These are phyloP conservation scores for Dasypolia templi DNA, from an alignment of 2,888 invertebrate genomes.

Conservation along the genomic window DNA sequence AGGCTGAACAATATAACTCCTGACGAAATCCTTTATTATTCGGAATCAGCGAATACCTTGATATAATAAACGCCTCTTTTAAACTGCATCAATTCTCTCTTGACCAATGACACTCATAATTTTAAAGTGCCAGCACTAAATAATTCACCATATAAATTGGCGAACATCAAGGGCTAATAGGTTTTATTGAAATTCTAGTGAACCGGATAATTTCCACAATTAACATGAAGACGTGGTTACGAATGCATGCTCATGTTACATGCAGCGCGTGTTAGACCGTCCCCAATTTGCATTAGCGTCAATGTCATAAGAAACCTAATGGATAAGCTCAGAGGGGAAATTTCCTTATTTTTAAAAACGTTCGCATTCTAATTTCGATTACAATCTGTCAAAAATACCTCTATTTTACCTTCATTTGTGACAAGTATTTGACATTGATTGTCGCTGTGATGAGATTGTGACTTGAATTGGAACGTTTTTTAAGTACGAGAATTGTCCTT, in stretches of 20 bases:
- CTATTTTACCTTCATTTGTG: no score
- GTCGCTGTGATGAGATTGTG: no score
- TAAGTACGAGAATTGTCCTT: no score
- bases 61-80: not conserved
- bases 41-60: no score
- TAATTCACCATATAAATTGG: constrained; percentile 22
- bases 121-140: constrained; percentile 6
- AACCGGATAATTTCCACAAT: constrained; percentile 81
- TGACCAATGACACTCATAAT: not conserved
- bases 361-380: no score
- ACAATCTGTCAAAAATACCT: no score
- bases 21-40: not conserved
- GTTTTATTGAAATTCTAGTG: constrained; percentile 76
- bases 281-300: constrained; percentile 71
- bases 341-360: not conserved
- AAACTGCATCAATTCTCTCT: not conserved
- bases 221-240: constrained; percentile 80
- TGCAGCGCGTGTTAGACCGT: constrained; percentile 72
- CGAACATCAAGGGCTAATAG: not conserved
- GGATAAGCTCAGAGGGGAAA: constrained; percentile 46
- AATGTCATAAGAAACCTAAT: constrained; percentile 52
- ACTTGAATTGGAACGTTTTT: no score
- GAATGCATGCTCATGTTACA: constrained; percentile 82
- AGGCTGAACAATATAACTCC: no score
- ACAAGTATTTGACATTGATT: no score